A percentile compares a stretch with the other conserved stretches of the same genome.
Evolutionary conservation across 2,113 vertebrate genomes (phyloP).

Genomic region (Diphyllodes magnificus): DNA sequence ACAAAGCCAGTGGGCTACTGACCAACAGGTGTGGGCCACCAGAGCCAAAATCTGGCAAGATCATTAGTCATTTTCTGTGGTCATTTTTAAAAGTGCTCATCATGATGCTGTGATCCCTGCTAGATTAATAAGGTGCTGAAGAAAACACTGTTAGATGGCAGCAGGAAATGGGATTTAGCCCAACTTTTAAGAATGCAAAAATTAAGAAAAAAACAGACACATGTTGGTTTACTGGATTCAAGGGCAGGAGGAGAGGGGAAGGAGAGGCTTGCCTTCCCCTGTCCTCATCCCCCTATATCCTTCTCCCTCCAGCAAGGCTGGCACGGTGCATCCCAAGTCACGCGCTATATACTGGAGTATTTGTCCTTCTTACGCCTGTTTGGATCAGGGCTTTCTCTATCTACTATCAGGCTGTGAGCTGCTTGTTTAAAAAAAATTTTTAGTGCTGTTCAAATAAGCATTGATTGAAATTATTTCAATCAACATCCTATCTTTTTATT

Average conservation of each 20-base stretch:
- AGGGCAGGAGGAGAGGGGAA: neutral
- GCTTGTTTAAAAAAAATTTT: neutral
- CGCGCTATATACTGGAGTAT: neutral
- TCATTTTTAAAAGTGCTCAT: neutral
- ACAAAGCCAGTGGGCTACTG: neutral
- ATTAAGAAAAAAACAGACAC: neutral
- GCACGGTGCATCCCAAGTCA: neutral
- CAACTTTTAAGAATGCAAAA: neutral
- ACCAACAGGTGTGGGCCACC: neutral
- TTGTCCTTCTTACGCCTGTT: neutral
- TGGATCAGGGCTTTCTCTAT: neutral
- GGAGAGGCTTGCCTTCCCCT: neutral
- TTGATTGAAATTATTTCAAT: neutral
- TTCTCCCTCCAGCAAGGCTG: neutral
- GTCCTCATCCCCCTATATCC: neutral
- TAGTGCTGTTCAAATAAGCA: neutral
- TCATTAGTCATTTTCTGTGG: neutral
- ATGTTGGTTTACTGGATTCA: neutral
- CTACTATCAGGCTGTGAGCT: neutral
- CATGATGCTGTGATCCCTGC: neutral
- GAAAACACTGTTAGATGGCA: constrained; percentile 25
- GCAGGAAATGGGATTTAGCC: neutral
- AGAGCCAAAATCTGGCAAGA: neutral
- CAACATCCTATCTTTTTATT: neutral
- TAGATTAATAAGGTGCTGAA: neutral